Base-by-base conservation (phyloP, 2,797 vertebrate species). In the Lacerta viridis region DNA sequence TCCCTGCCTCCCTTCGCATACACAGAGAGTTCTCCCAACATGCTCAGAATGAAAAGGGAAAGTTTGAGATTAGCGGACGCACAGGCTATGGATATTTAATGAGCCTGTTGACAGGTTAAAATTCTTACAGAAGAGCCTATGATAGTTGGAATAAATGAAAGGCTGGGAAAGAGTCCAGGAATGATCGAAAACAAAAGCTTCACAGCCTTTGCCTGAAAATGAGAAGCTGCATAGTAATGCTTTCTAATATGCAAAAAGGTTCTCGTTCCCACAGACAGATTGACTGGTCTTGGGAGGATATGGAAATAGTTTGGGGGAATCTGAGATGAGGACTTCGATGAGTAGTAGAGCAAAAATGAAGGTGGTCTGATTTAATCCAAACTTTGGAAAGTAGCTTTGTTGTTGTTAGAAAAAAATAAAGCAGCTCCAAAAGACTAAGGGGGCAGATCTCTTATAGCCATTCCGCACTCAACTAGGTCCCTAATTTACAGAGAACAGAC, bases 361-460 rank as follows among this genome's bases (percentile, higher is more conserved):
- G 72, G 88, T 84, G 68, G 82, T 50, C 82, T 90, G 61, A 88
- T 29, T 92, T 91, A 94, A 90, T 91, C 85, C 64, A 71, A 83
- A 85, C 88, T 89, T 92, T 93, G 82, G 55, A 76, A 93, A 95
- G 92, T 92, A 93, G 94, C 94, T 94, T 95, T 94, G 86, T 88
- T 84, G 85, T 91, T 93, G 92, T 95, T 95, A 93, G 91, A 88
- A 74, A 74, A 5, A 74, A 74, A 74, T 17, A 3, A 72, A 72
- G 13, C 36, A 39, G 15, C 3, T 39, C 33, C 13, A 17, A 39
- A 74, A 74, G 36, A 17, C 17, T 36, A 74, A 18, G 17, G 20
- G 33, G 33, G 72, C 3, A 64, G 20, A 64, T 23, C 61, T 64
- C 61, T 64, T 23, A 64, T 64, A 18, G 17, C 61, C 61, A 23